phyloP scores from a whole-genome alignment of 2,113 vertebrate species.

The Turnix velox region DNA sequence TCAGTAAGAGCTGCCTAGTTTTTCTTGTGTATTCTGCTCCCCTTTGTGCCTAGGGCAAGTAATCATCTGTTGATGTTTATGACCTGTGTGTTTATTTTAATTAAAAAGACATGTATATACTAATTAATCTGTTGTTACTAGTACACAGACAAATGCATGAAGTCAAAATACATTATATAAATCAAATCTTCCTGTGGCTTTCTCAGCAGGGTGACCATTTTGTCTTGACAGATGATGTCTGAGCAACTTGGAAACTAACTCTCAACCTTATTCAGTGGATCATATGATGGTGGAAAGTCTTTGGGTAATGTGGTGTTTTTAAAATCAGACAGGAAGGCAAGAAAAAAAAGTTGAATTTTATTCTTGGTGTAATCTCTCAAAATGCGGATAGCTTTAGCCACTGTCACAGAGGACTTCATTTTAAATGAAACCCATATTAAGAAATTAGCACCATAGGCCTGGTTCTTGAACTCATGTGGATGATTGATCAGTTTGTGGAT shows the following conservation, averaged over 20 bases:
- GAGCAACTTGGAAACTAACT: neutral
- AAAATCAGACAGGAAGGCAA: neutral
- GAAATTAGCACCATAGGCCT: neutral
- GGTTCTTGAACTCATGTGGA: neutral
- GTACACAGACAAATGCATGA: neutral
- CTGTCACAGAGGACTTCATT: neutral
- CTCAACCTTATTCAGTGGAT: neutral
- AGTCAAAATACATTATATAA: neutral
- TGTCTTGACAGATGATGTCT: neutral
- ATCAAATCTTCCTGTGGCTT: neutral
- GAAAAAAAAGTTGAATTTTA: neutral
- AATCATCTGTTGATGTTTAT: neutral
- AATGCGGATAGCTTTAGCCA: neutral
- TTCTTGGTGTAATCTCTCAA: neutral
- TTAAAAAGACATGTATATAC: neutral
- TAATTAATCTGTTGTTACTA: neutral
- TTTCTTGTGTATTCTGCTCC: neutral
- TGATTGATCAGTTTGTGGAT: neutral
- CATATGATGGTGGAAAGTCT: neutral
- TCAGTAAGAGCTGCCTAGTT: neutral
- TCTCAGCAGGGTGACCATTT: neutral
- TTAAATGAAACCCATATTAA: neutral
- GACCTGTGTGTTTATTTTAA: neutral
- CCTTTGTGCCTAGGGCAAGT: neutral
- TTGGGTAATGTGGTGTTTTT: neutral